phyloP scores from a whole-genome alignment of 1,140 invertebrate species.

The Diorhabda elongata region DNA sequence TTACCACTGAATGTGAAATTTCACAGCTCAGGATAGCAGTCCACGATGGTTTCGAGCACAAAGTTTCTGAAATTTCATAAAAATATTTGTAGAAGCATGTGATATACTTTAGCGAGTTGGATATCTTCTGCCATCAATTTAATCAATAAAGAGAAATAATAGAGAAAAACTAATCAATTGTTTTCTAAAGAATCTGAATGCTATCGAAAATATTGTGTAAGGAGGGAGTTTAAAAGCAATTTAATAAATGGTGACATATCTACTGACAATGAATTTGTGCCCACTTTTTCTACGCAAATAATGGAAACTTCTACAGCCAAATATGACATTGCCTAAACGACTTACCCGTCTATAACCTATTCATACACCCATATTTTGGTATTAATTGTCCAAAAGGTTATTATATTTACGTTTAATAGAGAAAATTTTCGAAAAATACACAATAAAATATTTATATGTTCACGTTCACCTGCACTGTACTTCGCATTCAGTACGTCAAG shows the following conservation, averaged over 20 bases:
- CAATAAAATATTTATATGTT: conserved; percentile 6
- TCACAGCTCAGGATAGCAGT: conserved; percentile 7
- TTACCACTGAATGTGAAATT: conserved; percentile 4
- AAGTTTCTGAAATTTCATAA: conserved; percentile 1
- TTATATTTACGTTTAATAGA: neutral
- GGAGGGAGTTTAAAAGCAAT: conserved; percentile 4
- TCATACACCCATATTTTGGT: conserved; percentile 5
- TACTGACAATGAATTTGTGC: conserved; percentile 16
- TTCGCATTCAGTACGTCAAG: conserved; percentile 7
- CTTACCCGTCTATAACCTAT: neutral
- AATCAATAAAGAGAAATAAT: conserved; percentile 6
- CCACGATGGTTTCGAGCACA: neutral
- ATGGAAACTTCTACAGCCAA: conserved; percentile 3
- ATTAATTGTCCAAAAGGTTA: neutral
- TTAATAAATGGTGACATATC: conserved; percentile 7
- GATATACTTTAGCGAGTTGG: neutral
- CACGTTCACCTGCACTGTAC: conserved; percentile 8
- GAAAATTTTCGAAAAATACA: conserved; percentile 4
- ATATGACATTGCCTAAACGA: conserved; percentile 3
- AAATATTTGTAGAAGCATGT: conserved; percentile 3
- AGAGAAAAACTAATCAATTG: neutral
- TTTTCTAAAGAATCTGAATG: neutral
- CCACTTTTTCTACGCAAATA: conserved; percentile 16
- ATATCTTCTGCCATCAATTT: conserved; percentile 6
- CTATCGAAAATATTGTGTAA: neutral